Evolutionary conservation across 2,113 vertebrate species (phyloP), one percentile per base, ranked within the genome.

Genomic region (Okapia johnstoni): DNA sequence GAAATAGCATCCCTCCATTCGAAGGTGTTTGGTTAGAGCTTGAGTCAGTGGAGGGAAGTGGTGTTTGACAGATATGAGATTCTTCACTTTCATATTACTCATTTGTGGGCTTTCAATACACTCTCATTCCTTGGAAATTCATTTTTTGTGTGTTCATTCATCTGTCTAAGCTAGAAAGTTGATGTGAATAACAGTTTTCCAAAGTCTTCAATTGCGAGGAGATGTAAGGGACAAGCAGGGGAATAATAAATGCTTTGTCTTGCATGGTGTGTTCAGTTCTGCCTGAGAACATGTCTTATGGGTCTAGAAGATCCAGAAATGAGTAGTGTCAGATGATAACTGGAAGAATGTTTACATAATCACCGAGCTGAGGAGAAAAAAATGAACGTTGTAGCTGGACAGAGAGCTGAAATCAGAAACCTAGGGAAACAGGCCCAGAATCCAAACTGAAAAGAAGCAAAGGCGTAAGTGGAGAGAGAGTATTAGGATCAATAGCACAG

Each of bases 1-100:
- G 77, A 85, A 79, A 90, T 26, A 70, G 16, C 40, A 36, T 50
- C 25, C 28, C 23, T 70, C 26, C n/a, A 40, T 83, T 90, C 85
- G 73, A 79, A 94, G 25, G n/a, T 52, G 1, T 85, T 88, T 92
- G 54, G 10, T 26, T 76, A 16, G 10, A 60, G 6, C 21, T 4
- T 46, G 54, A 83, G 43, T 94, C 48, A 50, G 16, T 88, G 84
- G 40, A 85, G 84, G n/a, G 5, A 93, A 93, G 63, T 46, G 43
- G 5, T 83, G 17, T 66, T 93, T 94, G 73, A 96, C 58, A 94
- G 6, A 19, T 26, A 28, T 19, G 43, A 88, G 12, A 76, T 46
- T 61, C 70, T 23, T 55, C 6, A 55, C 46, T 85, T 93, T 83
- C 25, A 2, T 85, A 61, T 70, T 84, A 88, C 5, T 95, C 28